Evolutionary conservation across 2,888 invertebrate genomes (phyloP).

Genomic region (Conomelus anceps): DNA sequence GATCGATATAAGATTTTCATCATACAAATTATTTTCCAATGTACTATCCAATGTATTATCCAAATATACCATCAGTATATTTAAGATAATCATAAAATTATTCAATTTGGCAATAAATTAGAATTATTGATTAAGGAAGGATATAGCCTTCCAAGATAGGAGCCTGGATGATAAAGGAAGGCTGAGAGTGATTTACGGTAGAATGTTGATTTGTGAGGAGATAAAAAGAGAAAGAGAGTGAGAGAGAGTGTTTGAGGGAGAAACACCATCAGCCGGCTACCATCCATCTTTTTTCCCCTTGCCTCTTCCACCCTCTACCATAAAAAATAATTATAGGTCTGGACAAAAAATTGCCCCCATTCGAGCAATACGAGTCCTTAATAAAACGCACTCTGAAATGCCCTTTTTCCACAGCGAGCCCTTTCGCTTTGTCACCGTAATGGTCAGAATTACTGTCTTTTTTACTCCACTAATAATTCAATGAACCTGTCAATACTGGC

Average conservation of each 20-base stretch:
- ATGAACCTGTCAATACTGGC: neutral
- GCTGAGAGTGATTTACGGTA: neutral
- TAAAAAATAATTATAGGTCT: neutral
- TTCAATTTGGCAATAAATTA: neutral
- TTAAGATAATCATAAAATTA: neutral
- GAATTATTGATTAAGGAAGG: neutral
- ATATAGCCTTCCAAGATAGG: too few species aligned
- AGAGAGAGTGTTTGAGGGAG: neutral
- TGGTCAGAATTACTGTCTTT: neutral
- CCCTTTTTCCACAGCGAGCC: neutral
- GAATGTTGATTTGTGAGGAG: neutral
- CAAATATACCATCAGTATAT: neutral
- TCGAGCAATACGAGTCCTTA: neutral
- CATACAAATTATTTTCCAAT: too few species aligned
- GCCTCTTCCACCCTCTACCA: neutral
- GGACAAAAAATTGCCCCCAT: constrained; percentile 6
- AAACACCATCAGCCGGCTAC: neutral
- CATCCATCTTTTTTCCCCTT: neutral
- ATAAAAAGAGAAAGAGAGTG: neutral
- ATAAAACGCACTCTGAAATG: neutral
- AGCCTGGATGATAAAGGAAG: neutral
- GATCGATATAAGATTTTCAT: too few species aligned
- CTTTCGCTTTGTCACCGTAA: neutral
- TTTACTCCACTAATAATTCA: neutral
- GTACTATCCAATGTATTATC: too few species aligned